Conservation (phyloP, 2,888 invertebrate species). For the Micoletzkya japonica region DNA sequence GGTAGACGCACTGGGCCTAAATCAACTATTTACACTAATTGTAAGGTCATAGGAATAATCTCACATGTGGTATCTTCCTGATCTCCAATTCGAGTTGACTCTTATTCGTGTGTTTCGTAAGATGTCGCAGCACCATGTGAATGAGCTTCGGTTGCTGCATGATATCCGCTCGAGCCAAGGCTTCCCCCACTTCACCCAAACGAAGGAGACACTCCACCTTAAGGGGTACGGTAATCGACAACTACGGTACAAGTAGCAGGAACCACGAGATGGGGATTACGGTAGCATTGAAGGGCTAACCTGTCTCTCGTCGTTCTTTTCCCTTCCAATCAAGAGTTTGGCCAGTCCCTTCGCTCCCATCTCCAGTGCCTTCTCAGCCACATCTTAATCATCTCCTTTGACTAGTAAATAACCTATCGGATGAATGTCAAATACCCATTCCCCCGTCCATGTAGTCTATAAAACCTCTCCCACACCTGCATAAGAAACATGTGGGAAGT, state of each 20-base stretch:
- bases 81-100: slow-evolving; percentile 43
- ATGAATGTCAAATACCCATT: neutral
- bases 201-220: slow-evolving; percentile 40
- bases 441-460: neutral
- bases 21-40: neutral
- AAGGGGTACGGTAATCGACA: neutral
- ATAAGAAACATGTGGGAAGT: slow-evolving; percentile 47
- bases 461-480: slow-evolving; percentile 32
- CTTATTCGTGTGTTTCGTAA: slow-evolving; percentile 37
- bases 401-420: neutral
- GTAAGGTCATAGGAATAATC: neutral
- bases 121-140: slow-evolving; percentile 43
- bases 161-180: slow-evolving; percentile 40
- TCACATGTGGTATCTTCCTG: slow-evolving; percentile 42
- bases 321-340: slow-evolving; percentile 40
- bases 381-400: slow-evolving; percentile 33
- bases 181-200: slow-evolving; percentile 42
- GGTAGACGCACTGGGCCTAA: slow-evolving; percentile 44
- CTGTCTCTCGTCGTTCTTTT: slow-evolving; percentile 46
- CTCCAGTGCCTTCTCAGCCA: slow-evolving; percentile 41
- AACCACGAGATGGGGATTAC: too few species aligned
- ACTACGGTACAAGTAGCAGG: too few species aligned
- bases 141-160: slow-evolving; percentile 45
- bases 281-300: too few species aligned
- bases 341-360: slow-evolving; percentile 43